These are phyloP conservation scores for Parauchenoglanis punctatus DNA, from an alignment of 2,797 vertebrate genomes.

Conservation along the genomic window DNA sequence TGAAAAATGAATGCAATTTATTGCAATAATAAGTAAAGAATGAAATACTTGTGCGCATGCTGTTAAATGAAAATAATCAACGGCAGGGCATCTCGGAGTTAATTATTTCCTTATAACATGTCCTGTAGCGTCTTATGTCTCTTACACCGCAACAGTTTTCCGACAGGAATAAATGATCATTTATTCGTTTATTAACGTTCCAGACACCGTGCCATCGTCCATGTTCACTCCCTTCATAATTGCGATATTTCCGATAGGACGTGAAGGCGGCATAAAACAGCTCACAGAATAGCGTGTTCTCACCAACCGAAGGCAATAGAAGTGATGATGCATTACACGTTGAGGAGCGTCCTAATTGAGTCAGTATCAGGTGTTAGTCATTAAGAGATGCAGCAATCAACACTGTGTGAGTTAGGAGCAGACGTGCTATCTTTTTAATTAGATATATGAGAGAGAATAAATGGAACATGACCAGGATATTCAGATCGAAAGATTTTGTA, in stretches of 20 bases:
- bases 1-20: neutral
- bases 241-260: too few relatives aligned
- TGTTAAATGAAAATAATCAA: neutral
- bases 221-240: too few relatives aligned
- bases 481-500: neutral
- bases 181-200: neutral
- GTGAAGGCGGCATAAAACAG: neutral
- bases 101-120: neutral
- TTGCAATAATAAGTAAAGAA: neutral
- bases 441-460: constrained; percentile 5
- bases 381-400: constrained; percentile 25
- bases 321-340: neutral
- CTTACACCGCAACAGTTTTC: neutral
- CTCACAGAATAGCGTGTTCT: neutral
- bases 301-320: neutral
- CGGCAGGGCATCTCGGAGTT: neutral
- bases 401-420: neutral
- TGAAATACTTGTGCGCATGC: neutral
- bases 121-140: neutral
- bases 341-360: neutral
- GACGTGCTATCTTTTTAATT: constrained; percentile 24
- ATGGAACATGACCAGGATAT: neutral
- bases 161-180: neutral
- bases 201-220: neutral
- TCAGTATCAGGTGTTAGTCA: constrained; percentile 30